Conservation (phyloP, 2,113 vertebrate species). For the Vimba vimba region DNA sequence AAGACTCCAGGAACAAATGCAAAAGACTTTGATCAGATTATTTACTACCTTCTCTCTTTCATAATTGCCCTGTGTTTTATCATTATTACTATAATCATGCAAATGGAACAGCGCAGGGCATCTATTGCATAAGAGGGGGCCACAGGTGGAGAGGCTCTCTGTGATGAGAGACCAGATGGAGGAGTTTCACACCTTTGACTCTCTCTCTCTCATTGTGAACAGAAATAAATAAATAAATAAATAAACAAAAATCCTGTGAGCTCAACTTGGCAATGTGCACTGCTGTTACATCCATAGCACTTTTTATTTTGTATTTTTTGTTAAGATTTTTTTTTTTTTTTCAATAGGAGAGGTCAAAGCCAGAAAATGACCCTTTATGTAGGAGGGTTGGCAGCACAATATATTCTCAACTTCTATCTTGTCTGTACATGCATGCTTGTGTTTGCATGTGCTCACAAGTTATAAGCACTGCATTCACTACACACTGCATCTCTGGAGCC, state of each 20-base stretch:
- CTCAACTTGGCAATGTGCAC: slow-evolving; percentile 27
- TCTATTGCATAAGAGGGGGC: slow-evolving; percentile 40
- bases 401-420: background rate
- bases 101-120: slow-evolving; percentile 19
- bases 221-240: slow-evolving; percentile 34
- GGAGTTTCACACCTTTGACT: slow-evolving; percentile 44
- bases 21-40: slow-evolving; percentile 19
- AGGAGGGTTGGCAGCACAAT: slow-evolving; percentile 34
- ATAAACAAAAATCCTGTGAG: slow-evolving; percentile 34
- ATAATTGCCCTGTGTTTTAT: slow-evolving; percentile 20
- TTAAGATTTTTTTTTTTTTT: background rate
- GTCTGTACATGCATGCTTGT: background rate
- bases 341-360: slow-evolving; percentile 36
- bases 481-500: background rate
- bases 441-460: background rate
- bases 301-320: background rate
- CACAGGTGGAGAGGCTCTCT: slow-evolving; percentile 38
- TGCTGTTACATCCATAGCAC: background rate
- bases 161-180: slow-evolving; percentile 35
- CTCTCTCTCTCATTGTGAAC: slow-evolving; percentile 11
- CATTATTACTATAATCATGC: background rate
- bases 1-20: background rate
- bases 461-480: background rate
- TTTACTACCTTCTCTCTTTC: slow-evolving; percentile 15
- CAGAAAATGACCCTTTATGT: slow-evolving; percentile 41